Evolutionary conservation across 2,113 vertebrate genomes (phyloP).

Genomic region (Eulemur rufifrons): DNA sequence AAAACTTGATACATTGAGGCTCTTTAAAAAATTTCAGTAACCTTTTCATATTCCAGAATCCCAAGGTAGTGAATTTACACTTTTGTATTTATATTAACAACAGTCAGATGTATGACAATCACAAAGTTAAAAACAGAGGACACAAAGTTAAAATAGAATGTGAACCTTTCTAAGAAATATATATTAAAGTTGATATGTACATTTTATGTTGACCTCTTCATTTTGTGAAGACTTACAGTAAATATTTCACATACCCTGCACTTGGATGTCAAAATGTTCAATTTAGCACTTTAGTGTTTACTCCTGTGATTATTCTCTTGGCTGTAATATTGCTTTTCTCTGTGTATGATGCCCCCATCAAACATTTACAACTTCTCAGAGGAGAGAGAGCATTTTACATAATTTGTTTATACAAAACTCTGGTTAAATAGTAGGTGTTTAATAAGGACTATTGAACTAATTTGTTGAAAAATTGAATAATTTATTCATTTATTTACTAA

Average conservation of each 20-base stretch:
- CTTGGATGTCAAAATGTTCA: background rate
- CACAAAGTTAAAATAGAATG: background rate
- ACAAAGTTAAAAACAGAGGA: background rate
- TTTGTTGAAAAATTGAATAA: background rate
- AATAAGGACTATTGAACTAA: background rate
- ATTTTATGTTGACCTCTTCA: background rate
- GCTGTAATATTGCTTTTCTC: background rate
- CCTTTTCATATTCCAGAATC: background rate
- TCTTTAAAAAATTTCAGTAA: background rate
- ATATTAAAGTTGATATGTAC: background rate
- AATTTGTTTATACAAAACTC: background rate
- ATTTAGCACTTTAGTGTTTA: background rate
- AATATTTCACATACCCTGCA: background rate
- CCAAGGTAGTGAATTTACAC: background rate
- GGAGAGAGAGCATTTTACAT: background rate
- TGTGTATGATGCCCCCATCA: background rate
- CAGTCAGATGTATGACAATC: background rate
- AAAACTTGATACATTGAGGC: background rate
- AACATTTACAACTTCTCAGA: background rate
- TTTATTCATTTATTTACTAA: background rate
- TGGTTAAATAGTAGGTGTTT: background rate
- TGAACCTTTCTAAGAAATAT: background rate
- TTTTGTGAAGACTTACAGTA: background rate
- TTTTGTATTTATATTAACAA: background rate
- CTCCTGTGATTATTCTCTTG: background rate